These are phyloP conservation scores for Ectemnius cavifrons DNA, from an alignment of 2,888 invertebrate genomes.

Conservation along the genomic window DNA sequence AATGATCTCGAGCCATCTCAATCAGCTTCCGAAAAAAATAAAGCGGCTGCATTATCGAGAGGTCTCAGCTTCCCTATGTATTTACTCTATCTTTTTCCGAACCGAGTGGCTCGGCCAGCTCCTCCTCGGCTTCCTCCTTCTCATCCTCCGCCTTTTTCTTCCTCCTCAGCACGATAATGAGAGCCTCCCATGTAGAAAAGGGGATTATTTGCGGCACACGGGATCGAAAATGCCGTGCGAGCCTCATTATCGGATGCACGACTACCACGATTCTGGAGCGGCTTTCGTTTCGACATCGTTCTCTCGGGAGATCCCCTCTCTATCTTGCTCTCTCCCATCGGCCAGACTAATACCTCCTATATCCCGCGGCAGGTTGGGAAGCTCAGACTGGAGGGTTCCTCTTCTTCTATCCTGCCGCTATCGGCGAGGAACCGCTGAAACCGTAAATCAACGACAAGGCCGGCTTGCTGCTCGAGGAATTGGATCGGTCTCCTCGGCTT, in stretches of 20 bases:
- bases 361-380: conserved; percentile 22
- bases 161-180: conserved; percentile 65
- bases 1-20: conserved; percentile 75
- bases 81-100: conserved; percentile 21
- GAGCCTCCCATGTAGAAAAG: conserved; percentile 73
- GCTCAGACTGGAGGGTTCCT: conserved; percentile 10
- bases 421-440: conserved; percentile 44
- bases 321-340: too few relatives aligned
- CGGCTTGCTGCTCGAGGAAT: conserved; percentile 54
- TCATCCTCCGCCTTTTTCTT: conserved; percentile 20
- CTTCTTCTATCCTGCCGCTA: conserved; percentile 39
- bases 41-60: conserved; percentile 56
- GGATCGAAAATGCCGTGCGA: conserved; percentile 62
- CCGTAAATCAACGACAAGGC: conserved; percentile 60
- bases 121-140: conserved; percentile 33
- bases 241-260: conserved; percentile 67
- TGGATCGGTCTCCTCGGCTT: conserved; percentile 44
- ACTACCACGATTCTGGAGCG: conserved; percentile 68
- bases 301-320: conserved; percentile 8
- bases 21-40: conserved; percentile 76
- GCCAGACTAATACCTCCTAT: background rate
- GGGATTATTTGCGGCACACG: conserved; percentile 60
- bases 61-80: conserved; percentile 15
- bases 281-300: conserved; percentile 58
- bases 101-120: conserved; percentile 1